Conservation (phyloP, 2,797 vertebrate genomes). For the Pseudocheirus occidentalis region DNA sequence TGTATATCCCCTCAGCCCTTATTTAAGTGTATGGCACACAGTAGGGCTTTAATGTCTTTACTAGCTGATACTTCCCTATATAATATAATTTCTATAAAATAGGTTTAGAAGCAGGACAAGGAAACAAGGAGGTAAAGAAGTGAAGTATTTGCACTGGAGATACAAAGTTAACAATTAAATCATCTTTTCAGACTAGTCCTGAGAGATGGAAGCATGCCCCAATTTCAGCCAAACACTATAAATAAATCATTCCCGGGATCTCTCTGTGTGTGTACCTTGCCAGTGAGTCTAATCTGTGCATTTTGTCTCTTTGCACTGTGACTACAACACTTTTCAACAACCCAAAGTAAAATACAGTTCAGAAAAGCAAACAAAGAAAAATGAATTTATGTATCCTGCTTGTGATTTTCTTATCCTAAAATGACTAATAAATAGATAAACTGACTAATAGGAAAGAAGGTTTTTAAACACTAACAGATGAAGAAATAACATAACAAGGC, state of each 20-base stretch:
- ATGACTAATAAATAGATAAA: not conserved
- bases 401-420: conserved; percentile 16
- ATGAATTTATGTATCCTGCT: not conserved
- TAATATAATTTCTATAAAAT: not conserved
- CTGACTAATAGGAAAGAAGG: conserved; percentile 20
- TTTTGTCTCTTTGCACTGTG: not conserved
- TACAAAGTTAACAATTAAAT: not conserved
- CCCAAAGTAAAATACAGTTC: conserved; percentile 30
- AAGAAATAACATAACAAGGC: conserved; percentile 66
- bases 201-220: not conserved
- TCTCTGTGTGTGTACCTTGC: not conserved
- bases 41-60: not conserved
- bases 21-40: not conserved
- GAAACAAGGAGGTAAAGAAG: not conserved
- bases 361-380: conserved; percentile 35
- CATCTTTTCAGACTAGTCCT: not conserved
- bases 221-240: not conserved
- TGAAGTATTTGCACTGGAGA: not conserved
- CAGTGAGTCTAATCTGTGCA: not conserved
- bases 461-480: conserved; percentile 43
- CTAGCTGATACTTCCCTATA: not conserved
- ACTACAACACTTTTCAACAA: conserved; percentile 7
- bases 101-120: not conserved
- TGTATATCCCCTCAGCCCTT: not conserved
- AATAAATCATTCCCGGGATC: not conserved